phyloP scores from a whole-genome alignment of 2,113 vertebrate species.

The Cheilinus undulatus region DNA sequence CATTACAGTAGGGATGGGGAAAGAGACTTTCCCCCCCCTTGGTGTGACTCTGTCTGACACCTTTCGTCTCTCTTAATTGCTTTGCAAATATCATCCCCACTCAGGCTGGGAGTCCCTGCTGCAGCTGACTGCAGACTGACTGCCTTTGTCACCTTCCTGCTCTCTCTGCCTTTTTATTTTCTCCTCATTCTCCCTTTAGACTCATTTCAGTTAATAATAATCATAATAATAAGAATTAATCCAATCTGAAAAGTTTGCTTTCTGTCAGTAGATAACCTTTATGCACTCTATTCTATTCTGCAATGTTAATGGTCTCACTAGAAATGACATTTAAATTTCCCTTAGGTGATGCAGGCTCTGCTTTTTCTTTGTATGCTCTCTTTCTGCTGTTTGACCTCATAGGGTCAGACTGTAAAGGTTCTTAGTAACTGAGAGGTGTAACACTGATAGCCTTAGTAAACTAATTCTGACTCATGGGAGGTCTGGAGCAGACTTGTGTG shows the following conservation, averaged over 20 bases:
- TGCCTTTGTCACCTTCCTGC: constrained; percentile 57
- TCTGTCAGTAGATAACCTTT: neutral
- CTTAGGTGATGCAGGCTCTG: too few species aligned
- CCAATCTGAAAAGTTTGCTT: too few species aligned
- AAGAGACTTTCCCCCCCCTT: constrained; percentile 43
- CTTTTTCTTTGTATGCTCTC: too few species aligned
- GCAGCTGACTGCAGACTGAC: constrained; percentile 67
- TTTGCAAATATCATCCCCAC: constrained; percentile 79
- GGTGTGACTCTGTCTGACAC: constrained; percentile 74
- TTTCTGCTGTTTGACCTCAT: too few species aligned
- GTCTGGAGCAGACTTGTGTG: too few species aligned
- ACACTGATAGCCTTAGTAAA: too few species aligned
- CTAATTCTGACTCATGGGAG: too few species aligned
- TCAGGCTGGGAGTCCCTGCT: constrained; percentile 74
- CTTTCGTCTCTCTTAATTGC: constrained; percentile 83
- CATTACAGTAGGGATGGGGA: constrained; percentile 48
- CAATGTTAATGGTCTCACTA: too few species aligned
- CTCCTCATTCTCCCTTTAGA: constrained; percentile 7
- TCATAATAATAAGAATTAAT: too few species aligned
- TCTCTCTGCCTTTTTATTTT: neutral
- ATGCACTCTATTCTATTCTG: neutral
- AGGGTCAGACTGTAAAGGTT: too few species aligned
- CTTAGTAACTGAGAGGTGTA: too few species aligned
- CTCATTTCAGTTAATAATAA: constrained; percentile 49
- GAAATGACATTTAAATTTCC: too few species aligned